Evolutionary conservation across 2,888 invertebrate species (phyloP), one percentile per base, ranked within the genome.

Genomic region (Dimorphilus gyrociliatus): DNA sequence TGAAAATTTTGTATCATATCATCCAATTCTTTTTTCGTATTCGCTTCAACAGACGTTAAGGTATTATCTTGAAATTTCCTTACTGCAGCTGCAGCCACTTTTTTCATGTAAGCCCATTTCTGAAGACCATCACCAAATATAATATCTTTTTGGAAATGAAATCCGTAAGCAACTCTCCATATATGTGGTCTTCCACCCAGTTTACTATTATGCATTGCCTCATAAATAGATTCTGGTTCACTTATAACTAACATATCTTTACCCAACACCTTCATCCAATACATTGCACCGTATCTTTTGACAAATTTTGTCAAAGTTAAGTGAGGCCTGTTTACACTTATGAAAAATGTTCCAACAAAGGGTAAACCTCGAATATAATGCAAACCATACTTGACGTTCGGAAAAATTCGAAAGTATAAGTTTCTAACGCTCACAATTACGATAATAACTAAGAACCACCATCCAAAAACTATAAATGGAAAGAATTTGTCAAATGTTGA

Each of bases 191-290:
- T 17, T 1, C 53, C 55, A 7, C 50, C 52, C 25, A 53, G 40
- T 14, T 40, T 43, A n/a, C 36, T 41, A 4, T 32, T 25, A 4
- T 53, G 43, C 25, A 53, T 36, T 1, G 48, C 55, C 10, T 50
- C 47, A 23, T 45, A 34, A 12, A 55, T 42, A 8, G 40, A 39
- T 4, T 42, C 40, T 25, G 39, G 46, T 27, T 47, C 44, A 36
- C 44, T 52, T 8, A 55, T 35, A 5, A 55, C 51, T 1, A 53
- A 41, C 8, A 52, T 46, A 16, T 50, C 45, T 21, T 50, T 47
- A 3, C 41, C 41, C 16, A 40, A 47, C 2, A 52, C 29, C 28
- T 36, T 36, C 14, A 52, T 38, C 10, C 44, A 27, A 34, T 44
- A 55, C 6, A 55, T 38, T 3, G 45, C 45, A 2, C 55, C 55